Evolutionary conservation across 2,797 vertebrate species (phyloP), one percentile per base, ranked within the genome.

Genomic region (Sebastiscus tertius): DNA sequence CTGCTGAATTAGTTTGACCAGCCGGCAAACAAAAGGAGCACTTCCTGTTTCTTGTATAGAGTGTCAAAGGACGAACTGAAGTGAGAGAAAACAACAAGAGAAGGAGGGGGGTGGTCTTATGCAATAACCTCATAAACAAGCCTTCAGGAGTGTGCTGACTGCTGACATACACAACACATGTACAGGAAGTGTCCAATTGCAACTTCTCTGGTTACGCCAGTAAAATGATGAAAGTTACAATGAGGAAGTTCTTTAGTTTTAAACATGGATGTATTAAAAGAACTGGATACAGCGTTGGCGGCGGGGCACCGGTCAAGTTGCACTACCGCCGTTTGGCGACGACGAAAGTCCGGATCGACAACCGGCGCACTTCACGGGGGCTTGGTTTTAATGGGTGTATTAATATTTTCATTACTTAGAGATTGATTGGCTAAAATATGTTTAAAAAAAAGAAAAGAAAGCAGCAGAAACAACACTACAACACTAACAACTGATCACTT

Each of bases 41-140:
- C 86, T 91, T 93, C 91, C 91, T 89, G 85, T 89, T 89, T 80
- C 55, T 77, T 63, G 36, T 81, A 26, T 54, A 29, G 72, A 27
- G 73, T 76, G 80, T 85, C 73, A 77, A 52, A 82, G 64, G 67
- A 80, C 1, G 4, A 79, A 29, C 42, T 39, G 20, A 46, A 59
- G 7, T 14, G 20, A 36, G 33, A 82, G 59, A 85, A 65, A 79
- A 85, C 29, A 77, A 83, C n/a, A 71, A 34, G 14, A 39, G 22
- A 16, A 5, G 34, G 52, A 0, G 14, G 52, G 33, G 8, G 26
- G 58, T 14, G 29, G 80, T 24, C 76, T 78, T 77, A 29, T 66
- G 77, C 58, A 79, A 70, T 49, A 69, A 80, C 14, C 59, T 77
- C 79, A 79, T 71, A 79, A 90, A 84, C 79, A 80, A 77, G 18